Conservation (phyloP, 2,888 invertebrate genomes). For the Odontothrips loti region DNA sequence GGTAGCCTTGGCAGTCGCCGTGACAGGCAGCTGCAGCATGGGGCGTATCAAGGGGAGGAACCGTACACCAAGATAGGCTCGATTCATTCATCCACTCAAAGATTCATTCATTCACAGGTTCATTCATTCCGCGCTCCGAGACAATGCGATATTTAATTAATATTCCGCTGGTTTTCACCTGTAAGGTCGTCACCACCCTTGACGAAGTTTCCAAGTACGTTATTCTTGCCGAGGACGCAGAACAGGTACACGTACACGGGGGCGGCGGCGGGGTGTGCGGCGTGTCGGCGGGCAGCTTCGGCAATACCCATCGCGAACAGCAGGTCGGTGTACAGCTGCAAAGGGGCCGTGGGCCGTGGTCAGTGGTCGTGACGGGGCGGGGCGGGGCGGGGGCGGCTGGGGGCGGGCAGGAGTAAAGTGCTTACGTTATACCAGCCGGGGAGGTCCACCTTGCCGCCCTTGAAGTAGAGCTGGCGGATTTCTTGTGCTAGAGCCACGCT, state of each 20-base stretch:
- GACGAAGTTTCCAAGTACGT: neutral
- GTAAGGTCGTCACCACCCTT: neutral
- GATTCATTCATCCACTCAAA: neutral
- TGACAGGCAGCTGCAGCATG: conserved; percentile 26
- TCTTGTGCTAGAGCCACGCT: neutral
- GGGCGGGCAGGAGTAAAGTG: neutral
- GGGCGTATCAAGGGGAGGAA: neutral
- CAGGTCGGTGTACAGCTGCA: neutral
- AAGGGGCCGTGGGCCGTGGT: neutral
- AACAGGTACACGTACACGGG: conserved; percentile 3
- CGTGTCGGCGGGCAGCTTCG: neutral
- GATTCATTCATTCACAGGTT: too few relatives aligned
- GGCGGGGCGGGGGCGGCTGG: too few relatives aligned
- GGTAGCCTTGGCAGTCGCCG: conserved; percentile 29
- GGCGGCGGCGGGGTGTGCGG: neutral
- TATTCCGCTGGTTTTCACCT: neutral
- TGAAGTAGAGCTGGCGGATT: neutral
- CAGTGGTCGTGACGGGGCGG: neutral
- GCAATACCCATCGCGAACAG: neutral
- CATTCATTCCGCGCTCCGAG: too few relatives aligned
- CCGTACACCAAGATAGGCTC: neutral
- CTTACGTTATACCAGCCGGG: neutral
- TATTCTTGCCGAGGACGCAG: neutral
- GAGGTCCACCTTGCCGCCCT: neutral
- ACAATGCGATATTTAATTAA: neutral